These are phyloP conservation scores for Cantharis flavilabris DNA, from an alignment of 2,888 invertebrate species.

Conservation along the genomic window DNA sequence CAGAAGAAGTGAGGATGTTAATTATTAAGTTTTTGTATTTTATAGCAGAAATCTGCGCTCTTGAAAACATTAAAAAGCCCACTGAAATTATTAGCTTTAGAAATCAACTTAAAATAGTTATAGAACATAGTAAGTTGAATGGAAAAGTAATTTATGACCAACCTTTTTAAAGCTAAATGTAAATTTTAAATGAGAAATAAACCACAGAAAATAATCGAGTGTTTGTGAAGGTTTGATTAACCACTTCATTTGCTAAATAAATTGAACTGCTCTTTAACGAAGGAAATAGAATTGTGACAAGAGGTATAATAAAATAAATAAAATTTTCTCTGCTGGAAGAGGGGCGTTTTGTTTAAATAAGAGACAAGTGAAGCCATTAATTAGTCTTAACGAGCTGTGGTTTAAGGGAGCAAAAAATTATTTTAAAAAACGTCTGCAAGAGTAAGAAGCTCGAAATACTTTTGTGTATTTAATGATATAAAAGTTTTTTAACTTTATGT, in stretches of 20 bases:
- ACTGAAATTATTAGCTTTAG: background rate
- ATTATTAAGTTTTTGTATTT: background rate
- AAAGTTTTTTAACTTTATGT: slow-evolving; percentile 8
- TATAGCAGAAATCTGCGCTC: background rate
- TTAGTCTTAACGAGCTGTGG: slow-evolving; percentile 46
- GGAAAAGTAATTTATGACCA: background rate
- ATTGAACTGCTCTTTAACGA: slow-evolving; percentile 37
- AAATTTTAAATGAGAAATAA: slow-evolving; percentile 24
- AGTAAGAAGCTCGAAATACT: slow-evolving; percentile 27
- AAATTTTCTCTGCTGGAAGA: slow-evolving; percentile 33
- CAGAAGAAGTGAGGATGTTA: background rate
- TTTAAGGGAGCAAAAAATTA: slow-evolving; percentile 20
- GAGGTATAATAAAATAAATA: slow-evolving; percentile 39
- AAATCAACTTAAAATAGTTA: background rate
- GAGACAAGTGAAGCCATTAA: slow-evolving; percentile 41
- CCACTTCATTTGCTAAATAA: slow-evolving; percentile 45
- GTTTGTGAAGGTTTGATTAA: slow-evolving; percentile 42
- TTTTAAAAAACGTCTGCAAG: slow-evolving; percentile 2
- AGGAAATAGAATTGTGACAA: slow-evolving; percentile 39
- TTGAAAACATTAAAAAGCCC: background rate
- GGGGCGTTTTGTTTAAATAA: slow-evolving; percentile 37
- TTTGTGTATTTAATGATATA: background rate
- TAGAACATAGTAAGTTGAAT: background rate
- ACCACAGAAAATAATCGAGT: slow-evolving; percentile 38
- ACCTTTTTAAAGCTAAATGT: slow-evolving; percentile 7